Evolutionary conservation across 2,888 invertebrate genomes (phyloP).

Genomic region (Boloria selene): DNA sequence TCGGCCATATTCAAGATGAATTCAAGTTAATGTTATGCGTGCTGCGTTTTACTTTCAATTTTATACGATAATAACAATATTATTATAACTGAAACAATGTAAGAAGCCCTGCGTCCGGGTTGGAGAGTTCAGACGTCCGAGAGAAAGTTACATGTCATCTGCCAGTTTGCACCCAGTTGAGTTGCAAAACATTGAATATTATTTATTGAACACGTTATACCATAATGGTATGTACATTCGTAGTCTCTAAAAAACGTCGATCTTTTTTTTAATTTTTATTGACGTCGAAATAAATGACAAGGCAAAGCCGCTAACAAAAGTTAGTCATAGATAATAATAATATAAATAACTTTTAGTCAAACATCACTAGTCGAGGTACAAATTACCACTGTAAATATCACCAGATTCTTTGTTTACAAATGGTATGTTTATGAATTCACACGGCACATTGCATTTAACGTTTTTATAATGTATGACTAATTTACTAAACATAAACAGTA

Average conservation of each 20-base stretch:
- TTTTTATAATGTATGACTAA: slow-evolving; percentile 35
- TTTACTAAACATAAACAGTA: slow-evolving; percentile 15
- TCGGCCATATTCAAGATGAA: background rate
- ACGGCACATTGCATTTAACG: slow-evolving; percentile 43
- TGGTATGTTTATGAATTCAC: slow-evolving; percentile 25
- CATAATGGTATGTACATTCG: too few species aligned
- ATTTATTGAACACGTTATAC: too few species aligned
- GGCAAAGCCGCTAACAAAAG: too few species aligned
- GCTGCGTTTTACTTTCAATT: slow-evolving; percentile 59
- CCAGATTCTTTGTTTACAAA: slow-evolving; percentile 31
- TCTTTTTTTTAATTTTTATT: too few species aligned
- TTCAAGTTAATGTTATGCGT: background rate
- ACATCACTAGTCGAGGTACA: slow-evolving; percentile 11
- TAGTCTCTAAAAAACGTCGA: too few species aligned
- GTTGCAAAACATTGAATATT: slow-evolving; percentile 50
- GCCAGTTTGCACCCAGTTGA: slow-evolving; percentile 50
- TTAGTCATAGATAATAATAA: background rate
- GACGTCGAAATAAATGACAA: too few species aligned
- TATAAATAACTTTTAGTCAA: slow-evolving; percentile 8
- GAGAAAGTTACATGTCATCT: slow-evolving; percentile 73
- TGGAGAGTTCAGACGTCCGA: slow-evolving; percentile 55
- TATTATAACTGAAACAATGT: slow-evolving; percentile 73
- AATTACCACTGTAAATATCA: slow-evolving; percentile 16
- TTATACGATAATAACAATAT: slow-evolving; percentile 68
- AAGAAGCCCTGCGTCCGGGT: slow-evolving; percentile 66